phyloP scores from a whole-genome alignment of 2,888 invertebrate species.

The Synergus gifuensis region DNA sequence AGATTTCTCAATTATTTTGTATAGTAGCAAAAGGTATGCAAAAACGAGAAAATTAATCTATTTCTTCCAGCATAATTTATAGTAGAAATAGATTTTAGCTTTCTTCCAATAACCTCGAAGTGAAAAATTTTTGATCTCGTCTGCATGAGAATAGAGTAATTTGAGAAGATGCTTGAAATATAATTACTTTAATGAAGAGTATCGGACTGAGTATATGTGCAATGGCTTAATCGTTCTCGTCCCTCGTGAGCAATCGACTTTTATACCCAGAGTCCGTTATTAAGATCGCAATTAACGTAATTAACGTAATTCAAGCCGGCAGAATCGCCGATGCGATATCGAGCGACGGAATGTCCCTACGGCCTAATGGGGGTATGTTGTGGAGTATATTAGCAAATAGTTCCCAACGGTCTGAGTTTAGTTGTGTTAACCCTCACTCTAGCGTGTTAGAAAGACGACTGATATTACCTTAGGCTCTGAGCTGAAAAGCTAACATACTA shows the following conservation, averaged over 20 bases:
- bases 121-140: background rate
- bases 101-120: no score
- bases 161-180: background rate
- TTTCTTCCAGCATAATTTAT: no score
- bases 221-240: background rate
- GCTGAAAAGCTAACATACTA: slow-evolving; percentile 53
- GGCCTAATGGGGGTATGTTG: slow-evolving; percentile 73
- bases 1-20: no score
- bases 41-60: no score
- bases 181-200: slow-evolving; percentile 8
- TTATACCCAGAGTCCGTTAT: slow-evolving; percentile 26
- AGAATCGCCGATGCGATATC: slow-evolving; percentile 71
- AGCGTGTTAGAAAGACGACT: slow-evolving; percentile 64
- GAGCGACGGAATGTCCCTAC: slow-evolving; percentile 70
- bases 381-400: slow-evolving; percentile 74
- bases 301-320: slow-evolving; percentile 63
- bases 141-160: background rate
- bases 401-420: slow-evolving; percentile 72
- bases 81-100: no score
- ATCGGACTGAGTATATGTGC: background rate
- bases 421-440: slow-evolving; percentile 65
- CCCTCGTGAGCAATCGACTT: slow-evolving; percentile 35
- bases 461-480: slow-evolving; percentile 64
- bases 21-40: no score
- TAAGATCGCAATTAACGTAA: slow-evolving; percentile 40